phyloP scores from a whole-genome alignment of 2,797 vertebrate species.

The Acridotheres tristis region DNA sequence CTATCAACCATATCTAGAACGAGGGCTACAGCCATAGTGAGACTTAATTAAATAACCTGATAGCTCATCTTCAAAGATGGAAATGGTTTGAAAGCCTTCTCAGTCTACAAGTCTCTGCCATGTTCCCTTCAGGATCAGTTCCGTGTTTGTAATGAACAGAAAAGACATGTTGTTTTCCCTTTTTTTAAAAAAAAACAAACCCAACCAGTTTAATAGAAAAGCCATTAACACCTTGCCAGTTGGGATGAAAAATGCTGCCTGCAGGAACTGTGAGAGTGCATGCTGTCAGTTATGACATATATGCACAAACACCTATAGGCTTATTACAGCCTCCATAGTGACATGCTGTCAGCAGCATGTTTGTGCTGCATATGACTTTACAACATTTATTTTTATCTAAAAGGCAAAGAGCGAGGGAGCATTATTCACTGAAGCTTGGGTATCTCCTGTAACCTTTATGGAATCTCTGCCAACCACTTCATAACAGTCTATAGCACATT shows the following conservation, averaged over 20 bases:
- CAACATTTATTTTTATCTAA: slow-evolving; percentile 15
- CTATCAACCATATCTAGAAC: not conserved
- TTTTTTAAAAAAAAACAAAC: not conserved
- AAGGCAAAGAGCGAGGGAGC: not conserved
- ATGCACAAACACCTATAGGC: slow-evolving; percentile 10
- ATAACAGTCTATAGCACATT: not conserved
- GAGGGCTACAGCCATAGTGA: not conserved
- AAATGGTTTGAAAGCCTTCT: not conserved
- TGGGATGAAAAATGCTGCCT: slow-evolving; percentile 29
- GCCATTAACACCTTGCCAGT: not conserved
- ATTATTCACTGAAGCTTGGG: not conserved
- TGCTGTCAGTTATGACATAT: slow-evolving; percentile 16
- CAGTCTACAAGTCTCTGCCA: not conserved
- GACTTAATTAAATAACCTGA: not conserved
- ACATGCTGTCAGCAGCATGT: not conserved
- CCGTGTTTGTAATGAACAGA: not conserved
- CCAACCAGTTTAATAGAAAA: not conserved
- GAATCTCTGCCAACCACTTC: not conserved
- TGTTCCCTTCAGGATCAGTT: not conserved
- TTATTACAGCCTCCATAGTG: slow-evolving; percentile 2
- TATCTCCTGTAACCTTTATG: slow-evolving; percentile 15
- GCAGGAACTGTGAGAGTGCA: not conserved
- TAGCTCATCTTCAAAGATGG: not conserved
- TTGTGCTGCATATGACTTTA: not conserved
- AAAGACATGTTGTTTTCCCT: not conserved